phyloP scores from a whole-genome alignment of 1,140 invertebrate genomes.

The Drosophila pallidifrons region DNA sequence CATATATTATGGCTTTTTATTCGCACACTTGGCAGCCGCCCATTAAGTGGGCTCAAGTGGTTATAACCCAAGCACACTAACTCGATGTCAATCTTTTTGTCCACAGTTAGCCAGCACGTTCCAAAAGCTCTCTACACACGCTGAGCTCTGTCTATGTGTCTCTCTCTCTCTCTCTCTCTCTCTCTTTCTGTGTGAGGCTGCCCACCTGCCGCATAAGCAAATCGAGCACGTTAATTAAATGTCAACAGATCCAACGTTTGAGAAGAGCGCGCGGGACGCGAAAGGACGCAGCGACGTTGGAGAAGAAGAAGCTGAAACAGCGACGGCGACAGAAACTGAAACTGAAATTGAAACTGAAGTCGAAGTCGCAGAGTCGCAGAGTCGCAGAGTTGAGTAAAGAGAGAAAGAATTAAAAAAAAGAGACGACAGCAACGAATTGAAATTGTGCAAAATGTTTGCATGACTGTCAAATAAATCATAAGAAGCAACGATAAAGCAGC shows the following conservation, averaged over 20 bases:
- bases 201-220: slow-evolving; percentile 71
- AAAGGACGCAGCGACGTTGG: slow-evolving; percentile 40
- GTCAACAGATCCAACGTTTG: slow-evolving; percentile 64
- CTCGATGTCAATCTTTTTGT: slow-evolving; percentile 52
- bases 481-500: slow-evolving; percentile 41
- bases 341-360: slow-evolving; percentile 6
- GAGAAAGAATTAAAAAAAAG: slow-evolving; percentile 24
- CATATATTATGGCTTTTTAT: slow-evolving; percentile 6
- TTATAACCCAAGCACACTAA: slow-evolving; percentile 39
- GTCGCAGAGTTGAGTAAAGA: slow-evolving; percentile 7
- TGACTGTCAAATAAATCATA: slow-evolving; percentile 75
- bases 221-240: slow-evolving; percentile 78
- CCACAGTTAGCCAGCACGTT: slow-evolving; percentile 51
- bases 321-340: slow-evolving; percentile 28
- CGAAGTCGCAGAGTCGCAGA: background rate
- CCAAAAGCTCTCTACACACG: slow-evolving; percentile 18
- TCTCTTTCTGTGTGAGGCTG: slow-evolving; percentile 18
- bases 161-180: background rate
- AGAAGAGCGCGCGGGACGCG: slow-evolving; percentile 51
- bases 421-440: slow-evolving; percentile 50
- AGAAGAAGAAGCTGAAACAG: slow-evolving; percentile 18
- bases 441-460: slow-evolving; percentile 70
- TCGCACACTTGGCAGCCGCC: slow-evolving; percentile 15
- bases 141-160: slow-evolving; percentile 13
- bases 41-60: slow-evolving; percentile 16